Evolutionary conservation across 2,888 invertebrate species (phyloP).

Genomic region (Hermodice carunculata): DNA sequence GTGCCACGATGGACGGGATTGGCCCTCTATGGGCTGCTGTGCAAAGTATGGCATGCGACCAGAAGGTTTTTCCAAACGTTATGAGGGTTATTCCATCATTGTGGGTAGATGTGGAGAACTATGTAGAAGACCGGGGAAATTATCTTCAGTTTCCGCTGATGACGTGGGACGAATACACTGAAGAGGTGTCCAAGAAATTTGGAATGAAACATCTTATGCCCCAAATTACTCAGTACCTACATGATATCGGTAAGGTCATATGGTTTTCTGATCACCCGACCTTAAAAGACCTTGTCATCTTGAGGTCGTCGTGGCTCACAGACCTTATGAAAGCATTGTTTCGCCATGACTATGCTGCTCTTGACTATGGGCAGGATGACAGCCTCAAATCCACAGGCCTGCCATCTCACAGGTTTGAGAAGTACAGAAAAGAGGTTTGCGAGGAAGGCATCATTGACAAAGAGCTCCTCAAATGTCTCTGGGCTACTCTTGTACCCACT

Average conservation of each 20-base stretch:
- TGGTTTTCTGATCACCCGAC: constrained; percentile 56
- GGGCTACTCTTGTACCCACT: constrained; percentile 48
- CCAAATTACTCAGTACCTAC: constrained; percentile 61
- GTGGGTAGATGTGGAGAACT: constrained; percentile 65
- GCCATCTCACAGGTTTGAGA: constrained; percentile 48
- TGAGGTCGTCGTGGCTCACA: constrained; percentile 64
- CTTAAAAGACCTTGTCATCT: constrained; percentile 55
- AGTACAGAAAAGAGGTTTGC: constrained; percentile 49
- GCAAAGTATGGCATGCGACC: constrained; percentile 51
- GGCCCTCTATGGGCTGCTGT: constrained; percentile 54
- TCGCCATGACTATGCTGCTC: constrained; percentile 52
- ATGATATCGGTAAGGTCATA: constrained; percentile 57
- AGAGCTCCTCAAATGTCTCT: constrained; percentile 57
- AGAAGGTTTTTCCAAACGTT: constrained; percentile 46
- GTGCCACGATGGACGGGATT: constrained; percentile 50
- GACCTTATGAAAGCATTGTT: constrained; percentile 57
- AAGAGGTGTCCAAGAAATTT: constrained; percentile 55
- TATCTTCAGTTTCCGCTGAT: constrained; percentile 59
- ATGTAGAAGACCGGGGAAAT: constrained; percentile 59
- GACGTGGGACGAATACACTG: constrained; percentile 53
- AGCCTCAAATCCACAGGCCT: constrained; percentile 50
- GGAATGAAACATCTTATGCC: constrained; percentile 63
- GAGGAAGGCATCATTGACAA: constrained; percentile 56
- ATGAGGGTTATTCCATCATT: constrained; percentile 63
- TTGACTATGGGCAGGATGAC: constrained; percentile 52